Base-by-base conservation (phyloP, 2,888 invertebrate genomes). In the Tetanocera ferruginea region DNA sequence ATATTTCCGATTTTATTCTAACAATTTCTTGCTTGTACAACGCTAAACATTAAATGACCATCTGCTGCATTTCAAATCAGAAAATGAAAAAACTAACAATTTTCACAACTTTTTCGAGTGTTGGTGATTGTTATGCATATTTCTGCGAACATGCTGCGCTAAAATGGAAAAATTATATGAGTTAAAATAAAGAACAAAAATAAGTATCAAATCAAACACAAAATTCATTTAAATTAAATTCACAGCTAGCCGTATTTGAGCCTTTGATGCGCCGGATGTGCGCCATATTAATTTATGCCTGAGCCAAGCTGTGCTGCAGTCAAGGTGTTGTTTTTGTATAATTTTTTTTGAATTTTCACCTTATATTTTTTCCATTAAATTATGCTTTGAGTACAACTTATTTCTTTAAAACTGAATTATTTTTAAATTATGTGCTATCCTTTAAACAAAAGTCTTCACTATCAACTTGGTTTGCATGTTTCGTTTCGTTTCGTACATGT, bases 141-240 rank as follows among this genome's bases (percentile, higher is more conserved):
- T 69, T 73, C 31, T 19, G 52, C 34, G 71, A 8, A 52, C n/a
- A 34, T 34, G 31, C 34, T 34, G 51, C 31, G 19, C 52, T 23
- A 23, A 43, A 51, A 23, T 70, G 11, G 14, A 14, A 70, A 28
- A 25, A 51, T 51, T 51, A 70, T 67, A 23, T 19, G 51, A 34
- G 34, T 28, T 31, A 28, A n/a, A 37, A 19, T n/a, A 19, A 66
- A 19, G 19, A 66, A n/a, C n/a, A 31, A 37, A 55, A 5, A 6
- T 19, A 69, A 49, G n/a, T 25, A 6, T 8, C 25, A 64, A 66
- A 66, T 75, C n/a, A 75, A 66, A 75, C 66, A 55, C 34, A n/a
- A 49, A 75, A 75, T 66, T 74, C 31, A 74, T 74, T 64, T 52
- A 74, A 64, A 75, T 64, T 8, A 66, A 49, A 52, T 52, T 31